These are phyloP conservation scores for Reticulitermes speratus DNA, from an alignment of 1,140 invertebrate species.

Conservation along the genomic window DNA sequence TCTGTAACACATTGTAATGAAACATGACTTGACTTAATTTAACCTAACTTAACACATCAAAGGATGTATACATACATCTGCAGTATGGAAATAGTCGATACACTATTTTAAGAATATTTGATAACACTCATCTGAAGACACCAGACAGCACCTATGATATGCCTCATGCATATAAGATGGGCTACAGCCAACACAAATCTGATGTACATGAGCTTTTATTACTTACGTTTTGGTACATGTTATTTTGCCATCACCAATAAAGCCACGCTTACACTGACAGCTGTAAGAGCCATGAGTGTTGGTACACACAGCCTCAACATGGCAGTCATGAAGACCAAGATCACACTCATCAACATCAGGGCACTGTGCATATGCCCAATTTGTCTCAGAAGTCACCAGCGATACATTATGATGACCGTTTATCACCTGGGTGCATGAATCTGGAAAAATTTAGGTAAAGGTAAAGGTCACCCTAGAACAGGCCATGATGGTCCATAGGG, in stretches of 20 bases:
- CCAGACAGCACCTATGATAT: too few relatives aligned
- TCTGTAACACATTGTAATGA: too few relatives aligned
- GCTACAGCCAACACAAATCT: too few relatives aligned
- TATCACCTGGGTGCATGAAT: conserved; percentile 18
- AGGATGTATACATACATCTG: too few relatives aligned
- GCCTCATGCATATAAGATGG: too few relatives aligned
- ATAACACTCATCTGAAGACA: too few relatives aligned
- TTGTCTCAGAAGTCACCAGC: conserved; percentile 37
- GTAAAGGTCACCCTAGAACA: too few relatives aligned
- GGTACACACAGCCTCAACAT: conserved; percentile 84
- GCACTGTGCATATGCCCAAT: conserved; percentile 88
- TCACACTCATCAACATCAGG: conserved; percentile 94
- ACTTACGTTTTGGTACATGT: conserved; percentile 75
- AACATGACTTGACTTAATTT: too few relatives aligned
- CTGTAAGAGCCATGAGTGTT: conserved; percentile 89
- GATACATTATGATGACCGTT: background rate
- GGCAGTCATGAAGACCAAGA: conserved; percentile 82
- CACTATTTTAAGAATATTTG: too few relatives aligned
- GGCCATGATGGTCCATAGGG: too few relatives aligned
- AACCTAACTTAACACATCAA: too few relatives aligned
- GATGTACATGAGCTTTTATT: background rate
- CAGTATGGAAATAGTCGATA: too few relatives aligned
- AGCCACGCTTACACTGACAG: conserved; percentile 80
- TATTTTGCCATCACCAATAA: conserved; percentile 79
- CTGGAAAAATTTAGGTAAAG: background rate